phyloP scores from a whole-genome alignment of 1,140 invertebrate species.

The Eurosta solidaginis region DNA sequence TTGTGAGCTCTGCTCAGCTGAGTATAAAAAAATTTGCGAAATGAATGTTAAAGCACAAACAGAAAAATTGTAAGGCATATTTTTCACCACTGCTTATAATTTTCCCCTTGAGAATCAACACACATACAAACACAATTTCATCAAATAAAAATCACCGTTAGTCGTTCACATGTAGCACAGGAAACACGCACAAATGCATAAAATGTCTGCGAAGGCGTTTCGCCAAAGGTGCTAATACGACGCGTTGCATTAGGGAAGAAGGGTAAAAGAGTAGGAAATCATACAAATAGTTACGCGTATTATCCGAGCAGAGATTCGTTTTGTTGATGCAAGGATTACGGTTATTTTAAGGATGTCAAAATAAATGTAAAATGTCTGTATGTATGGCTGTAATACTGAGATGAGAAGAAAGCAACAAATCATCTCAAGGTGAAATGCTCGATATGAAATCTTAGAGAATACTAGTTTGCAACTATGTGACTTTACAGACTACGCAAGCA shows the following conservation, averaged over 20 bases:
- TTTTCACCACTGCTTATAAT: no score
- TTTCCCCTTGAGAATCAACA: no score
- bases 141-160: neutral
- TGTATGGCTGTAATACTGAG: neutral
- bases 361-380: neutral
- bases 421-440: no score
- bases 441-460: no score
- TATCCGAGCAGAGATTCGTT: conserved; percentile 43
- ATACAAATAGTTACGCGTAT: neutral
- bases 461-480: no score
- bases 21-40: no score
- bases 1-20: no score
- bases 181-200: neutral
- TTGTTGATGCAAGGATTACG: conserved; percentile 54
- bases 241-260: neutral
- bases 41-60: no score
- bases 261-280: neutral
- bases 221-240: neutral
- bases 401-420: no score
- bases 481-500: no score
- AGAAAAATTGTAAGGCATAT: no score
- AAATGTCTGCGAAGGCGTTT: neutral
- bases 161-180: neutral
- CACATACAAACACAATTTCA: neutral
- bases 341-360: conserved; percentile 56